phyloP scores from a whole-genome alignment of 2,888 invertebrate species.

The Masnerella sp. region DNA sequence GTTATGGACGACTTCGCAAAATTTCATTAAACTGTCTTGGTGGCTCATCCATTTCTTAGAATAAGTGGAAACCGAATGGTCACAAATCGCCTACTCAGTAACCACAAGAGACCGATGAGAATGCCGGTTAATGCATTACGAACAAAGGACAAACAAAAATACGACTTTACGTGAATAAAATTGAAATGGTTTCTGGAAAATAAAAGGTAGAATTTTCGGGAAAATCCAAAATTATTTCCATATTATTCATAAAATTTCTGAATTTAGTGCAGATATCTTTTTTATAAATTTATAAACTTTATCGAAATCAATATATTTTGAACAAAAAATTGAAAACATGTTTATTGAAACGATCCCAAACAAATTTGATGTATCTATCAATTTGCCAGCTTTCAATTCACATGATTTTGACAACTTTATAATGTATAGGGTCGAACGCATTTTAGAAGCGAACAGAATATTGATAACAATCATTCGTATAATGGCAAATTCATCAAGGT shows the following conservation, averaged over 20 bases:
- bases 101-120: conserved; percentile 51
- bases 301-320: no score
- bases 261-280: no score
- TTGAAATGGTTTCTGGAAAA: conserved; percentile 46
- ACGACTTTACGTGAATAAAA: conserved; percentile 58
- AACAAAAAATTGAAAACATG: background rate
- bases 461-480: conserved; percentile 16
- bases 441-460: conserved; percentile 27
- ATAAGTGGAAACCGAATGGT: conserved; percentile 56
- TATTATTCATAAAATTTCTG: conserved; percentile 8
- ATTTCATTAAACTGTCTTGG: conserved; percentile 68
- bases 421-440: conserved; percentile 15
- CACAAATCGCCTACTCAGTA: conserved; percentile 56
- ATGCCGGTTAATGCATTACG: conserved; percentile 52
- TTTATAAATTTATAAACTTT: no score
- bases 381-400: conserved; percentile 20
- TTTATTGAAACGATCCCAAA: background rate
- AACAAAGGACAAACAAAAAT: conserved; percentile 56
- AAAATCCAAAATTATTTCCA: conserved; percentile 36
- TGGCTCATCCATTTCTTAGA: conserved; percentile 45
- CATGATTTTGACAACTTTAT: conserved; percentile 14
- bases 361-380: conserved; percentile 13
- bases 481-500: conserved; percentile 34
- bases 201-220: no score
- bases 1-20: conserved; percentile 65